Evolutionary conservation across 2,888 invertebrate species (phyloP).

Genomic region (Pyrrhia umbra): DNA sequence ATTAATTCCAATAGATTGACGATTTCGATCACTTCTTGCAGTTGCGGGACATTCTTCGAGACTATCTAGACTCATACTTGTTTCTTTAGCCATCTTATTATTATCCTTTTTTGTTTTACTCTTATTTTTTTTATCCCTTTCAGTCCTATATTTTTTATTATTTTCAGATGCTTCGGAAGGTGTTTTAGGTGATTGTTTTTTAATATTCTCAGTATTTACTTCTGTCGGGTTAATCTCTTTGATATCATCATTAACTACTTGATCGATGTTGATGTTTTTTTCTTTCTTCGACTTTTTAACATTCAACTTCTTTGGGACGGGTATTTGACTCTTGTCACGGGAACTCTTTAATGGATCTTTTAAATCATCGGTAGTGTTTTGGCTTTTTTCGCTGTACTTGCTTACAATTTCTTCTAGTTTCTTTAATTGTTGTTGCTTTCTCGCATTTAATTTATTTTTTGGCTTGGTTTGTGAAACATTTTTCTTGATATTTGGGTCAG

Average conservation of each 20-base stretch:
- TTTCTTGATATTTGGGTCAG: constrained; percentile 75
- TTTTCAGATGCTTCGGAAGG: constrained; percentile 41
- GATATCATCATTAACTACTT: constrained; percentile 45
- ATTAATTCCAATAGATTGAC: constrained; percentile 80
- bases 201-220: constrained; percentile 46
- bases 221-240: constrained; percentile 34
- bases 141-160: constrained; percentile 43
- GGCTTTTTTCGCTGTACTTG: constrained; percentile 78
- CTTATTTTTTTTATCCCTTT: constrained; percentile 54
- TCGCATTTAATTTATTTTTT: constrained; percentile 71
- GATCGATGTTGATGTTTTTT: constrained; percentile 44
- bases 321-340: constrained; percentile 78
- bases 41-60: constrained; percentile 72
- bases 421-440: constrained; percentile 81
- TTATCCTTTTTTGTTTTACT: constrained; percentile 50
- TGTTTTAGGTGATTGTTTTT: constrained; percentile 36
- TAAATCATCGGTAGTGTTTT: constrained; percentile 63
- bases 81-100: constrained; percentile 73
- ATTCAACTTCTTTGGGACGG: constrained; percentile 70
- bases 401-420: constrained; percentile 82
- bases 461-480: constrained; percentile 66
- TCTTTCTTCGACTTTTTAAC: constrained; percentile 52
- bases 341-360: constrained; percentile 51
- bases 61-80: constrained; percentile 84
- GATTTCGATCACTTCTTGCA: constrained; percentile 64